Base-by-base conservation (phyloP, 2,113 vertebrate species). In the Emydocephalus ijimae region DNA sequence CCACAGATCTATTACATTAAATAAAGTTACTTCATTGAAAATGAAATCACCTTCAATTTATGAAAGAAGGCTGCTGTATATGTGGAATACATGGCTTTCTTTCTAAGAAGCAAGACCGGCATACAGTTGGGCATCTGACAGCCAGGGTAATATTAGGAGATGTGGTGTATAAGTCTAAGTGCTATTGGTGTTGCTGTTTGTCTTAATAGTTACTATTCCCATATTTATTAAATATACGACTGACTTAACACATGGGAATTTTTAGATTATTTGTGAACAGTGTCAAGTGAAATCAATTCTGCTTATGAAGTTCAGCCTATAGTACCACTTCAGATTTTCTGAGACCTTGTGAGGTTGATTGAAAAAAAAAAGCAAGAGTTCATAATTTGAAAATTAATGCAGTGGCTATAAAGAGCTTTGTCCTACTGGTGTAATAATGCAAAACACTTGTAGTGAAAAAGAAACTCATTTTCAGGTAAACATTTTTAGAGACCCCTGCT, bases 361-460 rank as follows among this genome's bases (percentile, higher is more conserved):
- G 43, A 5, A 20, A 3, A 21, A 10, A 12, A 21, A 39, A 81
- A 20, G 0, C 4, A 89, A 89, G 24, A 81, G 21, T 45, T 88
- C 29, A 3, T 95, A 90, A 94, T 96, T 93, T 90, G 92, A 92
- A 95, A 95, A 96, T 95, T 96, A 95, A 95, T 96, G 34, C 29
- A 92, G 8, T 88, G 3, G 7, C 48, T 52, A 50, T 50, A 69
- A n/a, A 50, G 64, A 8, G 2, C n/a, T 20, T 89, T 81, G 34
- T 81, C 29, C 39, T 34, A 20, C 34, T 39, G 50, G 26, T 50
- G 3, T 50, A 85, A 34, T 89, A 29, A n/a, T 48, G 43, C 54
- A 96, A 96, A 89, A 59, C 92, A 91, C 89, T 89, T 94, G 94
- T 94, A 52, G 26, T 93, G 26, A 95, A 54, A 92, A 96, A 92